Conservation (phyloP, 2,797 vertebrate species). For the Okamejei kenojei region DNA sequence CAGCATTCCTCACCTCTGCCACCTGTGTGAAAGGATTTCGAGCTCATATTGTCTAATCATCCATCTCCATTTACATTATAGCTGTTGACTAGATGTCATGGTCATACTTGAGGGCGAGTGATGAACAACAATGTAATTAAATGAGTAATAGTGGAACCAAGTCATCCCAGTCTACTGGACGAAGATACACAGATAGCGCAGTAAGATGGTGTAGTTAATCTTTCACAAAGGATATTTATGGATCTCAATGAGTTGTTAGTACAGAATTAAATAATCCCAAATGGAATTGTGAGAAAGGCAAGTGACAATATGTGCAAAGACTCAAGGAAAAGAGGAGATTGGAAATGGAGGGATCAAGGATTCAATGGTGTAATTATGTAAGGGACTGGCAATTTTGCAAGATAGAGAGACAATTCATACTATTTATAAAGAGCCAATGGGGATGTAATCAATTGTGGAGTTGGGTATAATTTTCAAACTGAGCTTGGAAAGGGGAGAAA, state of each 20-base stretch:
- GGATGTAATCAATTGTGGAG: neutral
- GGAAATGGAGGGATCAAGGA: neutral
- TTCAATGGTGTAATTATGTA: neutral
- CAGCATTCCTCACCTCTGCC: no score
- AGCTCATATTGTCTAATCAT: no score
- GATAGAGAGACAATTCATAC: neutral
- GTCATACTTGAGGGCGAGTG: no score
- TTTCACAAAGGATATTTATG: neutral
- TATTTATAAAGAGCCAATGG: neutral
- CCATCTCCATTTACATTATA: no score
- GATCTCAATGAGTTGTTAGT: neutral
- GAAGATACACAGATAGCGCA: neutral
- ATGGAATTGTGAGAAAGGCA: neutral
- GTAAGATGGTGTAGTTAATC: neutral
- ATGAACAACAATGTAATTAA: neutral
- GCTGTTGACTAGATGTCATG: no score
- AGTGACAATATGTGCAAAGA: neutral
- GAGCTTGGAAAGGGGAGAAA: neutral
- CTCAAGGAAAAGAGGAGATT: neutral
- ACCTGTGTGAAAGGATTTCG: no score
- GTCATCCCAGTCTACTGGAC: neutral
- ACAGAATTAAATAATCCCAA: neutral
- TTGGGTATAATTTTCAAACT: neutral
- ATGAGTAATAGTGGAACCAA: neutral
- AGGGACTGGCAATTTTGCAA: neutral